Percentiles rank a stretch among this genome's conserved stretches.
These are phyloP conservation scores for Punctoribates punctum DNA, from an alignment of 2,888 invertebrate genomes.

Conservation along the genomic window DNA sequence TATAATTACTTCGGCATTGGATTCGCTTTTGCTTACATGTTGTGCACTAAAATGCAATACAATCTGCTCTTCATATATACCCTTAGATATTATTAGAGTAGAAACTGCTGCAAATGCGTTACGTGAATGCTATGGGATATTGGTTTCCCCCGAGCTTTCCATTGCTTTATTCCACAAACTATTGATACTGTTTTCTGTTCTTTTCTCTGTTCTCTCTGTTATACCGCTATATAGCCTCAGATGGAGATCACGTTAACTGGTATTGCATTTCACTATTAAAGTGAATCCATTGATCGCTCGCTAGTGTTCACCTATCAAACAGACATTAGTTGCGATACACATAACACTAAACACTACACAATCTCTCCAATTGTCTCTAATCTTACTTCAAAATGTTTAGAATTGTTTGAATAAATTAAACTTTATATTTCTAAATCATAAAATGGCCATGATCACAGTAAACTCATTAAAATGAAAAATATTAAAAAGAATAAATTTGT, in stretches of 20 bases:
- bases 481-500: too few species aligned
- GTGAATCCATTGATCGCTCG: background rate
- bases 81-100: background rate
- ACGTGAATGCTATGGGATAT: constrained; percentile 27
- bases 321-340: background rate
- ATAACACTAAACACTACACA: background rate
- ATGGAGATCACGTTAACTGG: background rate
- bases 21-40: constrained; percentile 20
- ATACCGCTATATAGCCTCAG: background rate
- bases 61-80: background rate
- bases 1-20: background rate
- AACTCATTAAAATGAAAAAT: too few species aligned
- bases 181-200: background rate
- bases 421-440: too few species aligned
- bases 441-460: too few species aligned
- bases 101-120: constrained; percentile 2
- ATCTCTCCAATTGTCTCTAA: too few species aligned
- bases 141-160: background rate
- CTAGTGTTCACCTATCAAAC: constrained; percentile 20
- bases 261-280: background rate
- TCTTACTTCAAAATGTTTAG: too few species aligned
- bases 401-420: too few species aligned
- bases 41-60: background rate
- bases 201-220: background rate
- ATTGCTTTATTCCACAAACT: background rate